Conservation (phyloP, 2,888 invertebrate genomes). For the Scotopteryx bipunctaria region DNA sequence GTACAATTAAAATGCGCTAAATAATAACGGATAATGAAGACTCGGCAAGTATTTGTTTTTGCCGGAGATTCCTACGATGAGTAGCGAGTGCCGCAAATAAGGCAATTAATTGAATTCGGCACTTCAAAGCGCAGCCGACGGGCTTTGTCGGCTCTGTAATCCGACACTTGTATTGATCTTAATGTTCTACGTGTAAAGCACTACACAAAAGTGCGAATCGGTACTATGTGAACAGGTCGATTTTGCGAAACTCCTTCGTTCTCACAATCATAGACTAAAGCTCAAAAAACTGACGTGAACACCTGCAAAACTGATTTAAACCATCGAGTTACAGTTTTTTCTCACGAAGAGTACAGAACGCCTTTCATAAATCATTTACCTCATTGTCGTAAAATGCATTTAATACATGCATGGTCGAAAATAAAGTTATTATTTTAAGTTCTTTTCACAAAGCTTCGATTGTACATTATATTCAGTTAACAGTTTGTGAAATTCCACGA, state of each 20-base stretch:
- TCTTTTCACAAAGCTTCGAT: no score
- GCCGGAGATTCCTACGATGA: conserved; percentile 70
- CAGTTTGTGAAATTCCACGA: conserved; percentile 45
- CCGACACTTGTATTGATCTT: conserved; percentile 67
- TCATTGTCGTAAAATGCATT: neutral
- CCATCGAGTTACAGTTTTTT: conserved; percentile 50
- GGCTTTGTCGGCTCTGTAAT: conserved; percentile 76
- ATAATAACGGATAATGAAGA: conserved; percentile 79
- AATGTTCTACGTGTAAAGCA: conserved; percentile 29
- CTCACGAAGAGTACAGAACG: conserved; percentile 2
- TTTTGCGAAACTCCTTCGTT: conserved; percentile 58
- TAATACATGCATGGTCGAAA: neutral
- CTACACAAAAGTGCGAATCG: conserved; percentile 13
- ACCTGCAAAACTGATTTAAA: conserved; percentile 50
- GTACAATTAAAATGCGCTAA: conserved; percentile 65
- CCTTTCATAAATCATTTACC: no score
- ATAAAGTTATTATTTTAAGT: neutral
- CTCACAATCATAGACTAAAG: conserved; percentile 55
- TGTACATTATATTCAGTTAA: conserved; percentile 36
- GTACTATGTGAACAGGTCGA: conserved; percentile 38
- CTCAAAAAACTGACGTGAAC: conserved; percentile 35
- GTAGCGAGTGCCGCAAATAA: conserved; percentile 71
- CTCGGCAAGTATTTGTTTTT: conserved; percentile 80
- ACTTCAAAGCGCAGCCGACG: conserved; percentile 72
- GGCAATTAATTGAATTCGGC: conserved; percentile 83